phyloP scores from a whole-genome alignment of 2,888 invertebrate species.

The Dicyrtoma fusca region DNA sequence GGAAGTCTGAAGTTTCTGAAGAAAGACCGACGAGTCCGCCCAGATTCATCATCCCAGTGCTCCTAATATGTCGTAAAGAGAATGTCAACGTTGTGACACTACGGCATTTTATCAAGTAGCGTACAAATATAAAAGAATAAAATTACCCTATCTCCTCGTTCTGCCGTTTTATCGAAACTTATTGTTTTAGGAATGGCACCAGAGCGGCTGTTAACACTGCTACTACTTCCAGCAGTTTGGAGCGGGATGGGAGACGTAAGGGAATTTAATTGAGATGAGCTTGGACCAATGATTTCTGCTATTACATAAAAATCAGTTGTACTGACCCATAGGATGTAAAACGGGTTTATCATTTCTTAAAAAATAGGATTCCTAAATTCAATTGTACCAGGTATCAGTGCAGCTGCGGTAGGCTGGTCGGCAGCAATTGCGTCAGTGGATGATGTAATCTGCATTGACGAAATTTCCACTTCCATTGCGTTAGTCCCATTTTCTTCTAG shows the following conservation, averaged over 20 bases:
- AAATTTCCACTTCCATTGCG: slow-evolving; percentile 39
- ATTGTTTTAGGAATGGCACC: slow-evolving; percentile 91
- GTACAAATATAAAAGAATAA: background rate
- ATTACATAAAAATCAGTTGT: background rate
- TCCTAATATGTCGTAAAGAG: slow-evolving; percentile 57
- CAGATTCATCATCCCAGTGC: slow-evolving; percentile 64
- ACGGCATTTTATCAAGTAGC: background rate
- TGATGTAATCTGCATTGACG: slow-evolving; percentile 42
- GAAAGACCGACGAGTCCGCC: slow-evolving; percentile 67
- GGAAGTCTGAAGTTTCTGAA: slow-evolving; percentile 75
- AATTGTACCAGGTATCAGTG: slow-evolving; percentile 31
- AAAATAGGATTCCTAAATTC: too few species aligned
- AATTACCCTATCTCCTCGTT: slow-evolving; percentile 70
- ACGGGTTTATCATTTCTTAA: too few species aligned
- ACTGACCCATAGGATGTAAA: too few species aligned
- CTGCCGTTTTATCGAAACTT: slow-evolving; percentile 86
- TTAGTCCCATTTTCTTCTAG: slow-evolving; percentile 26
- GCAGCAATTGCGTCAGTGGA: slow-evolving; percentile 31
- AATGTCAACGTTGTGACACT: background rate
- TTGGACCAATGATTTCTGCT: slow-evolving; percentile 26
- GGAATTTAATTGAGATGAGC: slow-evolving; percentile 25
- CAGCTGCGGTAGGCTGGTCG: slow-evolving; percentile 4
- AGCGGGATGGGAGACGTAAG: background rate
- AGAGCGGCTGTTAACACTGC: slow-evolving; percentile 41
- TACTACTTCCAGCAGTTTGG: slow-evolving; percentile 6